Evolutionary conservation across 2,113 vertebrate species (phyloP).

Genomic region (Notarius quadriscutis): DNA sequence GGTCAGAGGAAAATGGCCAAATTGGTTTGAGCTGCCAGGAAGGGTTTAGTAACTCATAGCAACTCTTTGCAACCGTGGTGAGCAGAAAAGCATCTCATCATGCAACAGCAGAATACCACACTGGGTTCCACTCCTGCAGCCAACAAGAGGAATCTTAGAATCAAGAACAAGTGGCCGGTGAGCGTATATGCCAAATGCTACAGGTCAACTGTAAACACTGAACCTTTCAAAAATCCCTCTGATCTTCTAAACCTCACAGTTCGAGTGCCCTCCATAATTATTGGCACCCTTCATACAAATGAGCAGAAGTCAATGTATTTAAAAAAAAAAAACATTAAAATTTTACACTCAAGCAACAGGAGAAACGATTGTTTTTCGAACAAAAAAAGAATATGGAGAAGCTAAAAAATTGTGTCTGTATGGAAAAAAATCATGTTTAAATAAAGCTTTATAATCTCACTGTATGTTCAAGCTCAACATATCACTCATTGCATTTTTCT

Average conservation of each 20-base stretch:
- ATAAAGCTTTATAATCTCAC: background rate
- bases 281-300: background rate
- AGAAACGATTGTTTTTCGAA: background rate
- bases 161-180: too few species aligned
- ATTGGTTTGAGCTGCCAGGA: too few species aligned
- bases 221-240: background rate
- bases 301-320: background rate
- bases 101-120: too few species aligned
- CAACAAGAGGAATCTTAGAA: too few species aligned
- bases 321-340: too few species aligned
- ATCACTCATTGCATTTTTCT: background rate
- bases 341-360: background rate
- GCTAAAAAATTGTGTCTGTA: background rate
- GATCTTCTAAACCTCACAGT: background rate
- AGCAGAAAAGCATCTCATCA: too few species aligned
- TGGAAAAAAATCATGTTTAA: background rate
- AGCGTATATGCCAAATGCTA: background rate
- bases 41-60: too few species aligned
- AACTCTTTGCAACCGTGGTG: too few species aligned
- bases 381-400: background rate
- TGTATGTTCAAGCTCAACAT: background rate
- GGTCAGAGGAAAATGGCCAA: too few species aligned
- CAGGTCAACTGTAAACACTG: background rate
- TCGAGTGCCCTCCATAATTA: background rate
- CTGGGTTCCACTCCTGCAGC: too few species aligned